Evolutionary conservation across 2,888 invertebrate genomes (phyloP).

Genomic region (Euphydryas editha): DNA sequence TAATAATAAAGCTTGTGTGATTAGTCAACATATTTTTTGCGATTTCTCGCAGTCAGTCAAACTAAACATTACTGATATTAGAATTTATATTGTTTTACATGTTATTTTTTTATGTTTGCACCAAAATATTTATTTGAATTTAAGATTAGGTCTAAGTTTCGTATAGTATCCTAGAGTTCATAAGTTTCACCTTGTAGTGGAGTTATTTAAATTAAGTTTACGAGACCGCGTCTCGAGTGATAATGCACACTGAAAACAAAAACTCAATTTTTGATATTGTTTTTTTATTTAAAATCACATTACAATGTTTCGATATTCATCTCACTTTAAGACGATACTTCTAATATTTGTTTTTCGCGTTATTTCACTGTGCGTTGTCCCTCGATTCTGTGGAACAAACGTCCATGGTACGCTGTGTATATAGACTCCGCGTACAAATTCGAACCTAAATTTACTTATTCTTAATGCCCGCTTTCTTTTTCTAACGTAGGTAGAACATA

Average conservation of each 20-base stretch:
- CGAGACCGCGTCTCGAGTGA: constrained; percentile 66
- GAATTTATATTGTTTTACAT: constrained; percentile 65
- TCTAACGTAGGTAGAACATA: constrained; percentile 82
- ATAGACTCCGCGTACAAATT: constrained; percentile 82
- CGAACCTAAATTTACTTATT: constrained; percentile 76
- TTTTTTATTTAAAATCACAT: constrained; percentile 42
- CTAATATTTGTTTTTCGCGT: constrained; percentile 53
- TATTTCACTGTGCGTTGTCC: constrained; percentile 56
- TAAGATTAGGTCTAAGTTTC: constrained; percentile 78
- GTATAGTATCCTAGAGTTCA: constrained; percentile 78
- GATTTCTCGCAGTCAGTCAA: constrained; percentile 72
- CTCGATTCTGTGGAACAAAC: constrained; percentile 71
- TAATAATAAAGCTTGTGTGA: constrained; percentile 74
- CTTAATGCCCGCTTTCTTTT: constrained; percentile 79
- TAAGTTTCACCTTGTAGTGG: constrained; percentile 80
- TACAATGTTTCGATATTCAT: constrained; percentile 53
- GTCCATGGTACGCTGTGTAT: constrained; percentile 83
- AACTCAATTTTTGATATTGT: constrained; percentile 21
- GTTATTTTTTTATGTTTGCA: constrained; percentile 67
- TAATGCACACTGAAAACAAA: constrained; percentile 51
- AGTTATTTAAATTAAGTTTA: constrained; percentile 76
- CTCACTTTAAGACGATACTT: constrained; percentile 59
- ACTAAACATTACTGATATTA: constrained; percentile 54
- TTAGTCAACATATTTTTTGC: constrained; percentile 73
- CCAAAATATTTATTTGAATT: constrained; percentile 76